Evolutionary conservation across 1,140 invertebrate genomes (phyloP).

Genomic region (Drosophila lini): DNA sequence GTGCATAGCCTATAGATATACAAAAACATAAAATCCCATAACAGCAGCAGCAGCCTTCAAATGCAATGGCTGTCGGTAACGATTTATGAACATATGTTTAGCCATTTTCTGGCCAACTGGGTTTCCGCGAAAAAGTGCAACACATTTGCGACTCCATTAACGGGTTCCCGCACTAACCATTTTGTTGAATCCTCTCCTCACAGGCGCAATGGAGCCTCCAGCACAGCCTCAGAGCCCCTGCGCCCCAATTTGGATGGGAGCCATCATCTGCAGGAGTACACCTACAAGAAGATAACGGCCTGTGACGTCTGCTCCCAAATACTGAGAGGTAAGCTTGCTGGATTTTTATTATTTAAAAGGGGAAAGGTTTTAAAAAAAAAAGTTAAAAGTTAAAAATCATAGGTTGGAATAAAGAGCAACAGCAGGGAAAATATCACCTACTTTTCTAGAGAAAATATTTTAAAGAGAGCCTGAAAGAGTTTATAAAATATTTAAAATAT

Average conservation of each 20-base stretch:
- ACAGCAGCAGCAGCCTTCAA: slow-evolving; percentile 33
- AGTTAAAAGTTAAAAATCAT: not conserved
- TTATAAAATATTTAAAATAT: not conserved
- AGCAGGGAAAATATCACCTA: not conserved
- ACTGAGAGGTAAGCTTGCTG: slow-evolving; percentile 89
- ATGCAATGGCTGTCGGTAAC: slow-evolving; percentile 16
- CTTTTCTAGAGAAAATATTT: not conserved
- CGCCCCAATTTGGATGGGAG: slow-evolving; percentile 87
- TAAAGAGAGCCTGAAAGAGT: not conserved
- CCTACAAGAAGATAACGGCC: slow-evolving; percentile 97
- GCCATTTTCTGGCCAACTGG: slow-evolving; percentile 15
- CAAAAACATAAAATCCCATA: slow-evolving; percentile 52
- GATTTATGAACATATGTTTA: slow-evolving; percentile 51
- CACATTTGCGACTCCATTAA: slow-evolving; percentile 30
- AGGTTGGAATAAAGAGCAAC: not conserved
- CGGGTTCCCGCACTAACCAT: slow-evolving; percentile 19
- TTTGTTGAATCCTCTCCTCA: slow-evolving; percentile 36
- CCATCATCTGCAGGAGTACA: slow-evolving; percentile 96
- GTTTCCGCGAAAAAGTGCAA: slow-evolving; percentile 26
- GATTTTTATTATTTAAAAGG: not conserved
- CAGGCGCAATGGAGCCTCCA: slow-evolving; percentile 91
- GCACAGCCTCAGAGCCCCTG: slow-evolving; percentile 78
- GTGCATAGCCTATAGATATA: slow-evolving; percentile 50
- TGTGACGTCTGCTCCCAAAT: slow-evolving; percentile 97
- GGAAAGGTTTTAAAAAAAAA: not conserved